Percentiles rank a stretch among this genome's conserved stretches.
These are phyloP conservation scores for Sipha maydis DNA, from an alignment of 2,888 invertebrate genomes.

Conservation along the genomic window DNA sequence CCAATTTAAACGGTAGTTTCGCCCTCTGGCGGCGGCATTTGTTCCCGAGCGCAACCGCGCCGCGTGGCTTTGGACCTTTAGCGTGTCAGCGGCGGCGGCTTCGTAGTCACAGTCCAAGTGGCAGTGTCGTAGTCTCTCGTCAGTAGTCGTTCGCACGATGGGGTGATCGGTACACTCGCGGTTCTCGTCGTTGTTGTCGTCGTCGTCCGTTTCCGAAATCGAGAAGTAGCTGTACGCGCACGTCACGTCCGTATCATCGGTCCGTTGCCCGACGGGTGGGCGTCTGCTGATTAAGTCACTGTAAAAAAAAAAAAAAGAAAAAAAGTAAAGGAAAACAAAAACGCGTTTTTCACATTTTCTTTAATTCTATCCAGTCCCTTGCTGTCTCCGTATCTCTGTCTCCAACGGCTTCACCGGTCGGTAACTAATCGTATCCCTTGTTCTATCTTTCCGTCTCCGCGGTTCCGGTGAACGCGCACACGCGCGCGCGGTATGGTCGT, in stretches of 20 bases:
- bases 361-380: not conserved
- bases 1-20: not conserved
- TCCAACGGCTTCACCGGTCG: too few relatives aligned
- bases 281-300: not conserved
- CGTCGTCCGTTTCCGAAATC: not conserved
- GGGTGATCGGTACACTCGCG: conserved; percentile 5
- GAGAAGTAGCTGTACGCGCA: not conserved
- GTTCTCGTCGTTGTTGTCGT: not conserved
- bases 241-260: not conserved
- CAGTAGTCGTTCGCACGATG: conserved; percentile 39
- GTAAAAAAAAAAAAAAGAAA: too few relatives aligned
- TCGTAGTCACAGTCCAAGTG: not conserved
- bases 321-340: too few relatives aligned
- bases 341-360: not conserved
- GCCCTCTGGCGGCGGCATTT: conserved; percentile 41
- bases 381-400: not conserved
- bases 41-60: conserved; percentile 31
- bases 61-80: conserved; percentile 14
- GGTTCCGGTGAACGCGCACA: not conserved
- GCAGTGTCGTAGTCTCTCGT: not conserved
- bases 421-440: not conserved
- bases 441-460: not conserved
- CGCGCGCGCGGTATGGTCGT: conserved; percentile 12
- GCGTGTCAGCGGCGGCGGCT: not conserved
- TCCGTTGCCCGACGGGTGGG: not conserved